Percentiles rank a stretch among this genome's conserved stretches.
phyloP scores from a whole-genome alignment of 2,797 vertebrate species.

The Meda fulgida region DNA sequence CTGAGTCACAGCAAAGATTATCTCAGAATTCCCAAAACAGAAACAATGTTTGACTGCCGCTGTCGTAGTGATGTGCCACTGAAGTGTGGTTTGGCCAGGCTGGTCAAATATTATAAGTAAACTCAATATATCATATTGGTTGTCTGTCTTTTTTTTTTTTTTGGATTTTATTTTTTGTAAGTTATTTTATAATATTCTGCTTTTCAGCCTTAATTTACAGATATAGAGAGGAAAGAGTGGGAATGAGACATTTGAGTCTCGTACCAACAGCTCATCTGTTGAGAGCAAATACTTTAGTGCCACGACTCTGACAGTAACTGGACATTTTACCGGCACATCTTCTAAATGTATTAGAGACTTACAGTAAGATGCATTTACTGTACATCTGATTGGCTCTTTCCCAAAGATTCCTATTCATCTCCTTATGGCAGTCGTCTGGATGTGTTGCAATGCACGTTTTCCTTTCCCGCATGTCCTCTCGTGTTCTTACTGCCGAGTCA shows the following conservation, averaged over 20 bases:
- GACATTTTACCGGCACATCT: not conserved
- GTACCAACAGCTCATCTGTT: not conserved
- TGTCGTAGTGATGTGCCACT: conserved; percentile 44
- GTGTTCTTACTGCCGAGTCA: not conserved
- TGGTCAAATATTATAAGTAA: not conserved
- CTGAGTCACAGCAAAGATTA: conserved; percentile 51
- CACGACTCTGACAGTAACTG: not conserved
- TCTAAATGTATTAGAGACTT: not conserved
- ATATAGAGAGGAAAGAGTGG: not conserved
- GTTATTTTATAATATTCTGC: not conserved
- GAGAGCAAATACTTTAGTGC: not conserved
- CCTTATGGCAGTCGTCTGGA: not conserved
- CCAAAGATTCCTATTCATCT: conserved; percentile 18
- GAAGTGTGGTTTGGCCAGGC: conserved; percentile 16
- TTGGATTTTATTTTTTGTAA: not conserved
- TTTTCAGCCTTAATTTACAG: not conserved
- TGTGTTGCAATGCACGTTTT: not conserved
- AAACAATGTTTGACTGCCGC: conserved; percentile 40
- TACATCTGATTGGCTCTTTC: not conserved
- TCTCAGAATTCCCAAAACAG: conserved; percentile 46
- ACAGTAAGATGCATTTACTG: not conserved
- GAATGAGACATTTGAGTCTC: not conserved
- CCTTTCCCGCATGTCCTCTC: not conserved
- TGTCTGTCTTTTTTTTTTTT: not conserved
- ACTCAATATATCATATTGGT: not conserved